A percentile compares a stretch with the other conserved stretches of the same genome.
These are phyloP conservation scores for Drosophila persimilis DNA, from an alignment of 1,140 invertebrate species.

Conservation along the genomic window DNA sequence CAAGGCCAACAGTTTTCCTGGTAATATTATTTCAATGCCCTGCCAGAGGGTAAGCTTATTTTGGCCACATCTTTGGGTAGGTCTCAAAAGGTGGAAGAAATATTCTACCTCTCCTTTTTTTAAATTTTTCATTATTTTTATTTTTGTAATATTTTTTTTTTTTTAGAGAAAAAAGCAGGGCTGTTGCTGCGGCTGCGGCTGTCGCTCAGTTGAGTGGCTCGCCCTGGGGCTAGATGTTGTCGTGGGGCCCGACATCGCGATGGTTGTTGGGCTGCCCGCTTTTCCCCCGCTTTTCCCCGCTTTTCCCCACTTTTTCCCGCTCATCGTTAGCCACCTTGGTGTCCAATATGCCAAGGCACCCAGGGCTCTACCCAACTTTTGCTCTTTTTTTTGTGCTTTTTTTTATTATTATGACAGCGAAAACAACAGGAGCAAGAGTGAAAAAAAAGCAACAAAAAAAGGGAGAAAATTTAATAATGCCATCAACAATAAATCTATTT, in stretches of 20 bases:
- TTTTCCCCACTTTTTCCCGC: slow-evolving; percentile 8
- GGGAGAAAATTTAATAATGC: slow-evolving; percentile 76
- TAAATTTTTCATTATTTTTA: slow-evolving; percentile 32
- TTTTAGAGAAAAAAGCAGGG: neutral
- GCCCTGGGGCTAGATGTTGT: slow-evolving; percentile 64
- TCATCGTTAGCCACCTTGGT: slow-evolving; percentile 65
- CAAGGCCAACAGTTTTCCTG: neutral
- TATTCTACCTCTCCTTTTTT: slow-evolving; percentile 17
- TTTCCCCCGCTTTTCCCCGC: neutral
- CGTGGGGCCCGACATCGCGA: slow-evolving; percentile 65
- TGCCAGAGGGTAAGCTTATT: too few relatives aligned
- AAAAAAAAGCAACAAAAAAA: slow-evolving; percentile 29
- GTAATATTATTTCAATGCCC: neutral
- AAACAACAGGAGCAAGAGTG: slow-evolving; percentile 29
- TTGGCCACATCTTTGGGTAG: too few relatives aligned
- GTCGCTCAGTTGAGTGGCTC: slow-evolving; percentile 37
- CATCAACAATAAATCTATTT: slow-evolving; percentile 80
- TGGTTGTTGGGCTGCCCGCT: slow-evolving; percentile 26
- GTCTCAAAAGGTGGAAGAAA: neutral
- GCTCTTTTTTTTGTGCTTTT: slow-evolving; percentile 64
- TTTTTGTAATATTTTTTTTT: slow-evolving; percentile 2
- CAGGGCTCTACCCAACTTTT: slow-evolving; percentile 27
- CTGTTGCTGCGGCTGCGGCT: neutral
- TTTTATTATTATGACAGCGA: slow-evolving; percentile 75
- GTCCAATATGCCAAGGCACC: slow-evolving; percentile 44